Conservation (phyloP, 2,888 invertebrate genomes). For the Criorhina ranunculi region DNA sequence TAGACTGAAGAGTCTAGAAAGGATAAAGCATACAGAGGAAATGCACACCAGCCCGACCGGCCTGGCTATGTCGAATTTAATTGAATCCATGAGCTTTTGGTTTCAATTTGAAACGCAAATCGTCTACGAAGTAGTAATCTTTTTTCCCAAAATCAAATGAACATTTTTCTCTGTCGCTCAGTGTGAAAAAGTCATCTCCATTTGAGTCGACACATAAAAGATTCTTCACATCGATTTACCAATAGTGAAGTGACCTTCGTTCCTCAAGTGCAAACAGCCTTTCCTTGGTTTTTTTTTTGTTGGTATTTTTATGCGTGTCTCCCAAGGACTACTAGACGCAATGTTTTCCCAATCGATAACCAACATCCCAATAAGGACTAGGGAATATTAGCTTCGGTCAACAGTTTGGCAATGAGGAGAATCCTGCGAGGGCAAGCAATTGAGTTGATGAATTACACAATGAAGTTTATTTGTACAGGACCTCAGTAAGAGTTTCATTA, state of each 20-base stretch:
- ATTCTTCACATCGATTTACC: conserved; percentile 21
- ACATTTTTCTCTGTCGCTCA: not conserved
- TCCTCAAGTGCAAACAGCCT: conserved; percentile 27
- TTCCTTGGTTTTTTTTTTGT: conserved; percentile 5
- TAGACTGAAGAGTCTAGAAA: too few relatives aligned
- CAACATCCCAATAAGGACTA: conserved; percentile 21
- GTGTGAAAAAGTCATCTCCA: conserved; percentile 4
- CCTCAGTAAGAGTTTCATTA: conserved; percentile 1
- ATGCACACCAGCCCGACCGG: too few relatives aligned
- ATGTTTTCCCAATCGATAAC: conserved; percentile 43
- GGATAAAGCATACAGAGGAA: too few relatives aligned
- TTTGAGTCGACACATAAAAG: conserved; percentile 15
- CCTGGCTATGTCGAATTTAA: too few relatives aligned
- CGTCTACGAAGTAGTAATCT: too few relatives aligned
- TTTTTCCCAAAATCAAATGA: not conserved
- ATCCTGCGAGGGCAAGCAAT: conserved; percentile 6
- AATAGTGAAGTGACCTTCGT: conserved; percentile 28
- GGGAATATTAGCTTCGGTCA: conserved; percentile 31
- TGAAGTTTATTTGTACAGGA: conserved; percentile 25
- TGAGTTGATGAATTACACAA: conserved; percentile 38
- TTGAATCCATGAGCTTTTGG: too few relatives aligned
- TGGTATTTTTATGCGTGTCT: not conserved
- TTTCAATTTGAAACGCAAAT: too few relatives aligned
- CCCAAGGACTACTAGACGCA: conserved; percentile 8
- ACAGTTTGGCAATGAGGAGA: conserved; percentile 37